Percentiles rank a stretch among this genome's conserved stretches.
Evolutionary conservation across 2,797 vertebrate genomes (phyloP).

Genomic region (Lates japonicus): DNA sequence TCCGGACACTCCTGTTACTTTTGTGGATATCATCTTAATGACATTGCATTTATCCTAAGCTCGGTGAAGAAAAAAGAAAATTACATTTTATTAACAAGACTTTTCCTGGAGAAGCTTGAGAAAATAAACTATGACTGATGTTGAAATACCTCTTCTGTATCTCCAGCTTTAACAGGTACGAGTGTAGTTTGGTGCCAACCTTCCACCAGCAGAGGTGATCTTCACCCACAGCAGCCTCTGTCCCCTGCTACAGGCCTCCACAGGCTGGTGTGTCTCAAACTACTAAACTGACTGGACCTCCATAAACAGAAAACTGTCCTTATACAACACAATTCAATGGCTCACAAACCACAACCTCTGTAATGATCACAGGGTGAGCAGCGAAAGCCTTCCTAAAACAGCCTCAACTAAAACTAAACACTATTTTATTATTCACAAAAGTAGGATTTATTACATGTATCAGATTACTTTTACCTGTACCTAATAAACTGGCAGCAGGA

Average conservation of each 20-base stretch:
- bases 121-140: rapidly evolving
- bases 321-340: neutral
- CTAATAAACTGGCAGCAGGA: too few relatives aligned
- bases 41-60: neutral
- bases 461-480: too few relatives aligned
- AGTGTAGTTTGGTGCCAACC: neutral
- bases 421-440: too few relatives aligned
- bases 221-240: constrained; percentile 12
- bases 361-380: too few relatives aligned
- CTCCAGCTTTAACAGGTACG: constrained; percentile 31
- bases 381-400: neutral
- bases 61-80: neutral
- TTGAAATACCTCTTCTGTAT: neutral
- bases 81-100: neutral
- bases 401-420: neutral
- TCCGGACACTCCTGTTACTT: neutral
- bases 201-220: constrained; percentile 67
- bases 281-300: neutral
- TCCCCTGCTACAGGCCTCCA: neutral
- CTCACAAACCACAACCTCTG: neutral
- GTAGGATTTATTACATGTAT: too few relatives aligned
- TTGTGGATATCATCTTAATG: neutral
- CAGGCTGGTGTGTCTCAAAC: neutral
- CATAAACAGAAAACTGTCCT: neutral
- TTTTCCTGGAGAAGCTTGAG: neutral